A percentile compares a stretch with the other conserved stretches of the same genome.
These are phyloP conservation scores for Entelurus aequoreus DNA, from an alignment of 2,113 vertebrate genomes.

Conservation along the genomic window DNA sequence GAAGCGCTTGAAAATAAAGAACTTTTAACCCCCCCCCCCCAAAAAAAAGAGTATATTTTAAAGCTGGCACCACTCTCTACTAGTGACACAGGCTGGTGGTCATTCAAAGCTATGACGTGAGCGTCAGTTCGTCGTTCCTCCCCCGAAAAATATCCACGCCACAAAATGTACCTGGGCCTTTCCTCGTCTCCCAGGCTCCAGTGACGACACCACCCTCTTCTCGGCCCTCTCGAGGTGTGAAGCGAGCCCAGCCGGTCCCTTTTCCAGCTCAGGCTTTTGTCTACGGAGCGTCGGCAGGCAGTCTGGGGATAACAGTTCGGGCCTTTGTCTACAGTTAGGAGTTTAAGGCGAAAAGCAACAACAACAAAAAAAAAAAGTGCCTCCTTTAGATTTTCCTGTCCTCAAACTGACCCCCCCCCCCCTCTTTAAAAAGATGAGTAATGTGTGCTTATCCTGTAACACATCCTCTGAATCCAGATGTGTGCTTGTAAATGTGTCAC, in stretches of 20 bases:
- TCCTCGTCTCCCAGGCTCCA: constrained; percentile 18
- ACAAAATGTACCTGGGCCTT: neutral
- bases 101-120: constrained; percentile 59
- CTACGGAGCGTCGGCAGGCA: constrained; percentile 51
- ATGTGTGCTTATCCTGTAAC: constrained; percentile 48
- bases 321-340: constrained; percentile 49
- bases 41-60: constrained; percentile 38
- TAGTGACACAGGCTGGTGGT: constrained; percentile 59
- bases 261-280: constrained; percentile 52
- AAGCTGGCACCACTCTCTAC: constrained; percentile 46
- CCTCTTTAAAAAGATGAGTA: constrained; percentile 1
- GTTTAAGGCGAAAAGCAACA: constrained; percentile 34
- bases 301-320: constrained; percentile 54
- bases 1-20: constrained; percentile 50
- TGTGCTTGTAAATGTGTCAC: constrained; percentile 24
- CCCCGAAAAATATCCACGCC: constrained; percentile 17
- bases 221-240: constrained; percentile 37
- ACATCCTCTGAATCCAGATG: constrained; percentile 15
- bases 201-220: constrained; percentile 43
- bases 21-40: constrained; percentile 13
- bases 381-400: constrained; percentile 26
- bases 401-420: constrained; percentile 8
- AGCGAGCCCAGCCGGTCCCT: constrained; percentile 42
- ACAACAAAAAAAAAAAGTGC: constrained; percentile 23
- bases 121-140: constrained; percentile 12